A percentile compares a stretch with the other conserved stretches of the same genome.
These are phyloP conservation scores for Morone saxatilis DNA, from an alignment of 2,113 vertebrate species.

Conservation along the genomic window DNA sequence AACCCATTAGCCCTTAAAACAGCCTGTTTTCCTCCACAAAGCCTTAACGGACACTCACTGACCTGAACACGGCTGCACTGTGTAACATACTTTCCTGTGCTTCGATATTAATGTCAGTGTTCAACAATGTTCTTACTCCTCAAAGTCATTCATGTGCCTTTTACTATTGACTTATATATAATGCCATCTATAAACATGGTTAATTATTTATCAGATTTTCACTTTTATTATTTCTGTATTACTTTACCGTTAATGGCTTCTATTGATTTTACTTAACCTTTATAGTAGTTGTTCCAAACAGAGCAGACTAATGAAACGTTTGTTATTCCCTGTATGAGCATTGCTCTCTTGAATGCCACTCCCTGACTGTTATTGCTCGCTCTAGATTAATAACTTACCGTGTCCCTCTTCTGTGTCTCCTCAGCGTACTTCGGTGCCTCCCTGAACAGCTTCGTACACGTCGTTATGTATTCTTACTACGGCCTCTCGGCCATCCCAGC, in stretches of 20 bases:
- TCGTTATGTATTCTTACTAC: constrained; percentile 99
- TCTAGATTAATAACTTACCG: constrained; percentile 20
- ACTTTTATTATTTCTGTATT: constrained; percentile 13
- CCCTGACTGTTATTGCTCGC: not conserved
- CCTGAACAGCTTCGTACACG: constrained; percentile 97
- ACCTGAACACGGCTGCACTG: constrained; percentile 4
- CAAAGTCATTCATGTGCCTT: not conserved
- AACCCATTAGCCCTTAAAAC: constrained; percentile 46
- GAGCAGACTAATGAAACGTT: constrained; percentile 9
- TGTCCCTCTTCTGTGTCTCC: constrained; percentile 39
- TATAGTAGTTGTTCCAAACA: not conserved
- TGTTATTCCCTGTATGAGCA: not conserved
- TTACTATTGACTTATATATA: not conserved
- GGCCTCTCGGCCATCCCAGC: constrained; percentile 93
- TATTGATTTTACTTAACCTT: constrained; percentile 23
- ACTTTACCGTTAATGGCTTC: constrained; percentile 15
- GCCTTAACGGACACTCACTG: constrained; percentile 22
- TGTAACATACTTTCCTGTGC: not conserved
- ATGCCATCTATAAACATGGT: not conserved
- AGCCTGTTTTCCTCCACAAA: constrained; percentile 22
- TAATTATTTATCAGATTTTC: constrained; percentile 24
- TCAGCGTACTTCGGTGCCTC: constrained; percentile 95
- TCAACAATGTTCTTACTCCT: not conserved
- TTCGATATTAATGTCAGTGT: not conserved
- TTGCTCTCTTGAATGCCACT: not conserved